Evolutionary conservation across 2,113 vertebrate species (phyloP).

Genomic region (Lepisosteus oculatus): DNA sequence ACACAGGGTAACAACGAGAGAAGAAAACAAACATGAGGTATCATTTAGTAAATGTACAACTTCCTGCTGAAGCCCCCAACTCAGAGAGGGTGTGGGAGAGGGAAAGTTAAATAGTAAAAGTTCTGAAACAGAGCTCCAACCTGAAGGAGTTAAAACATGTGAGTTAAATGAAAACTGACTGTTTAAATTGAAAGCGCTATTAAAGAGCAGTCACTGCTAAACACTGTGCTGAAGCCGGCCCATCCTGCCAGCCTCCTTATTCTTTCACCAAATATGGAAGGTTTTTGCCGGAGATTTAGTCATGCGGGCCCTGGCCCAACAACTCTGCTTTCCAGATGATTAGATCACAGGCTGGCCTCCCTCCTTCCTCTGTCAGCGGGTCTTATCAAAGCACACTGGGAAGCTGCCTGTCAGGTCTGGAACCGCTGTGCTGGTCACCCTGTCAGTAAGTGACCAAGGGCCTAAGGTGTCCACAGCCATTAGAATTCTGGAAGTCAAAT

Average conservation of each 20-base stretch:
- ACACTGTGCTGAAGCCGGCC: slow-evolving; percentile 34
- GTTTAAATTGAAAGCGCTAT: background rate
- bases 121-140: background rate
- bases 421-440: background rate
- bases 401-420: slow-evolving; percentile 5
- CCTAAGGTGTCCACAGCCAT: background rate
- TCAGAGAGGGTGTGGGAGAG: too few species aligned
- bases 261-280: slow-evolving; percentile 86
- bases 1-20: too few species aligned
- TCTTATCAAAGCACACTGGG: slow-evolving; percentile 13
- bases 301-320: slow-evolving; percentile 70
- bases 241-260: slow-evolving; percentile 36
- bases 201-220: slow-evolving; percentile 1
- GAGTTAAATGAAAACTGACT: background rate
- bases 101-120: background rate
- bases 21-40: too few species aligned
- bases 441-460: background rate
- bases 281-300: slow-evolving; percentile 68
- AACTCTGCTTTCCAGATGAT: slow-evolving; percentile 71
- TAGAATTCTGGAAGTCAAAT: background rate
- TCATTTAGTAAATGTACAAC: too few species aligned
- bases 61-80: too few species aligned
- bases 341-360: slow-evolving; percentile 56
- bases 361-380: slow-evolving; percentile 22
- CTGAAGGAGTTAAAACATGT: background rate